These are phyloP conservation scores for Pseudopleuronectes americanus DNA, from an alignment of 2,797 vertebrate genomes.

Conservation along the genomic window DNA sequence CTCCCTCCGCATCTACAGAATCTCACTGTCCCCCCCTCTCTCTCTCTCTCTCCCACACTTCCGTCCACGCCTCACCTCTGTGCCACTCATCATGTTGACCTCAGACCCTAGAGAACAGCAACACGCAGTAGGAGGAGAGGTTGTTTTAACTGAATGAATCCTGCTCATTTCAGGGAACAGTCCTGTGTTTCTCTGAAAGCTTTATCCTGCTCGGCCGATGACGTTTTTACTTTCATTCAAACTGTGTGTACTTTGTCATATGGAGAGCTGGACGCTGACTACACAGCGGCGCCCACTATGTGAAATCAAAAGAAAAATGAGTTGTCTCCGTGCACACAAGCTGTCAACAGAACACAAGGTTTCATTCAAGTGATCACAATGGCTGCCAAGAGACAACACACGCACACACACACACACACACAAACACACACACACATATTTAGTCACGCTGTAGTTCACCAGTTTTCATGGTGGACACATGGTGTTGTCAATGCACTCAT, in stretches of 20 bases:
- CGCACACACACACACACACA: too few relatives aligned
- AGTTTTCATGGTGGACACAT: neutral
- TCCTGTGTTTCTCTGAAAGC: neutral
- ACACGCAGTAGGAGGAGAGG: neutral
- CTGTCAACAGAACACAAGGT: conserved; percentile 43
- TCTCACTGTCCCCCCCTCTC: conserved; percentile 32
- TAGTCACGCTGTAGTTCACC: neutral
- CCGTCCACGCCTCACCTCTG: conserved; percentile 61
- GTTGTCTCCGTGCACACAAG: conserved; percentile 5
- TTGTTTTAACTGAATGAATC: neutral
- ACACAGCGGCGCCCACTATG: conserved; percentile 6
- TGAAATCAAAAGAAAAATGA: conserved; percentile 30
- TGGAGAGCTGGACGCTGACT: conserved; percentile 7
- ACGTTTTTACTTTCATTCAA: neutral
- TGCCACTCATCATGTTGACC: conserved; percentile 41
- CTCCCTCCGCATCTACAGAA: conserved; percentile 22
- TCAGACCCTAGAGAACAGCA: neutral
- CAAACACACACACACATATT: neutral
- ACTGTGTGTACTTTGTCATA: neutral
- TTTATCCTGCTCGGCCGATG: neutral
- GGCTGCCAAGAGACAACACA: conserved; percentile 38
- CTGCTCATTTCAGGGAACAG: neutral
- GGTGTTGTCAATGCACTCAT: neutral
- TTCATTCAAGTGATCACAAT: conserved; percentile 52
- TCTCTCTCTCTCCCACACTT: conserved; percentile 66